Percentiles rank a stretch among this genome's conserved stretches.
Evolutionary conservation across 2,797 vertebrate genomes (phyloP).

Genomic region (Apogon talboti): DNA sequence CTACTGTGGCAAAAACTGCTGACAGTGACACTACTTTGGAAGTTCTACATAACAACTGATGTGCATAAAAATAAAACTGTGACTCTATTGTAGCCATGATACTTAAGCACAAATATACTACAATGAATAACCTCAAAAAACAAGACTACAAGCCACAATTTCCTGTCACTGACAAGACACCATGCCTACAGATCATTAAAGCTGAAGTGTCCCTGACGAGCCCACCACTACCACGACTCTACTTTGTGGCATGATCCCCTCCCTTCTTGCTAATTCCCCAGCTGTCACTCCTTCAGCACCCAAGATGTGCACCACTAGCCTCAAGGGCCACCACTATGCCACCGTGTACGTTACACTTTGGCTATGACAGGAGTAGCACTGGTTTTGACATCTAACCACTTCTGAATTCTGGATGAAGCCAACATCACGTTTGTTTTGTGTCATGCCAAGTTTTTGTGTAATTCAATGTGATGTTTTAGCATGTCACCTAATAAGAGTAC

Average conservation of each 20-base stretch:
- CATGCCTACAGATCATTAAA: constrained; percentile 8
- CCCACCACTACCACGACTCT: constrained; percentile 6
- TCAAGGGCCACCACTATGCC: not conserved
- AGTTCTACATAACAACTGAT: not conserved
- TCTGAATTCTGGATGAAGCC: not conserved
- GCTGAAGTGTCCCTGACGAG: constrained; percentile 10
- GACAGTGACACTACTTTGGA: not conserved
- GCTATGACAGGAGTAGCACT: not conserved
- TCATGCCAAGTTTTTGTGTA: not conserved
- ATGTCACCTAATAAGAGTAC: not conserved
- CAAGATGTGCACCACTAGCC: constrained; percentile 24
- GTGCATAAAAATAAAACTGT: too few species aligned
- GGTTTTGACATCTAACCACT: not conserved
- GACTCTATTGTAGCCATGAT: not conserved
- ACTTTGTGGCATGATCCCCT: constrained; percentile 42
- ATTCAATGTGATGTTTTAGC: not conserved
- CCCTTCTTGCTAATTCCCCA: constrained; percentile 55
- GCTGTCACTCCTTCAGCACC: constrained; percentile 53
- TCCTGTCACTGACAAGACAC: constrained; percentile 11
- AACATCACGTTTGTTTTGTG: not conserved
- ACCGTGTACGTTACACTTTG: constrained; percentile 17
- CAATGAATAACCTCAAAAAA: not conserved
- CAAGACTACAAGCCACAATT: not conserved
- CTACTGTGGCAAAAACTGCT: not conserved
- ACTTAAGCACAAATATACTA: not conserved